Evolutionary conservation across 2,113 vertebrate species (phyloP), one percentile per base, ranked within the genome.

Genomic region (Forbesichthys agassizii): DNA sequence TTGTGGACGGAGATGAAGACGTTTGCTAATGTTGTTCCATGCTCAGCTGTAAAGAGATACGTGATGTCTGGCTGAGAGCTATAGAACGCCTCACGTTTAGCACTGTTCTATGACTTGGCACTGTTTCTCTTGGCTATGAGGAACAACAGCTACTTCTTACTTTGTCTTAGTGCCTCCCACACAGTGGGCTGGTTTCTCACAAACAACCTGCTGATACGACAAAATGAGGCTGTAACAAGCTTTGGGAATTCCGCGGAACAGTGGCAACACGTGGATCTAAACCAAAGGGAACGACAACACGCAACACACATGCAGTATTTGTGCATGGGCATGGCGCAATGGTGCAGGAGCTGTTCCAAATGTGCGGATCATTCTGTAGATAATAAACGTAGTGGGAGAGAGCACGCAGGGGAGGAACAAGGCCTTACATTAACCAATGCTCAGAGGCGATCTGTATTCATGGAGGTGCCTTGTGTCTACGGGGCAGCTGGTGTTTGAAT

Each of bases 371-470:
- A 80, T 79, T 86, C 68, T 64, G 67, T 69, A 61, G 68, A 78
- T 78, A 81, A 84, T 85, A 71, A 75, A 86, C 48, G 68, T 20
- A 20, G 73, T 74, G 69, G 11, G 48, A 36, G 61, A 58, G 60
- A 54, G 75, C 74, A 67, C 36, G 52, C 10, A 3, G 61, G 70
- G 33, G 14, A 64, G 74, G 70, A 88, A 84, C 71, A 82, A 67
- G 62, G 71, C 49, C 76, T 74, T 68, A 72, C 51, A 72, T 84
- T 81, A 86, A 81, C 70, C 65, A 68, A 71, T 63, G 54, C 54
- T 60, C 48, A 72, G 57, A 78, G 62, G 1, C 66, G 2, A 74
- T 88, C 77, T 71, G 85, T 85, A 88, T 89, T 89, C 88, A 83
- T 63, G 49, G 74, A 79, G 61, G 58, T 56, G 70, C 62, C 0